A percentile compares a stretch with the other conserved stretches of the same genome.
phyloP scores from a whole-genome alignment of 2,113 vertebrate genomes.

The Rhodinocichla rosea region DNA sequence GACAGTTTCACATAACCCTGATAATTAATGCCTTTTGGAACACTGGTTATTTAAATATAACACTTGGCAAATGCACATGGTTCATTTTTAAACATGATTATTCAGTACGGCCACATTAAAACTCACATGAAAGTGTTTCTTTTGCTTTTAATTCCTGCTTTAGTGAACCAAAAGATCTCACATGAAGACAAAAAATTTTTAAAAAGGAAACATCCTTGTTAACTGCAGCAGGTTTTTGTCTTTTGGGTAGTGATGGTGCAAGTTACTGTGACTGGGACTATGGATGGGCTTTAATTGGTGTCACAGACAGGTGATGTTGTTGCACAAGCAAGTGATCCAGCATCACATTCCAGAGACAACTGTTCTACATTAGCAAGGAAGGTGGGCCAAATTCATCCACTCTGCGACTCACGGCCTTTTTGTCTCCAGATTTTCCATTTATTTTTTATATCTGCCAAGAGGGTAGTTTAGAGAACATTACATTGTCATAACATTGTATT shows the following conservation, averaged over 20 bases:
- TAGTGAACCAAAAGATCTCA: neutral
- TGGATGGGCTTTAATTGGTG: neutral
- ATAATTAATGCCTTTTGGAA: neutral
- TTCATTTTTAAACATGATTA: neutral
- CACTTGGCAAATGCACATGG: neutral
- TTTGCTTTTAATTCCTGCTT: neutral
- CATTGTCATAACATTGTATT: conserved; percentile 53
- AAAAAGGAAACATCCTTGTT: neutral
- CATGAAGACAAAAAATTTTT: neutral
- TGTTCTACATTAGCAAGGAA: fast-evolving
- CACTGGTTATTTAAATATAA: neutral
- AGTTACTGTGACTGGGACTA: neutral
- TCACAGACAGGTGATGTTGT: neutral
- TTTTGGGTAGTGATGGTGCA: neutral
- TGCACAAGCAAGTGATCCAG: neutral
- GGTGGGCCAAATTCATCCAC: neutral
- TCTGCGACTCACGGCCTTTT: neutral
- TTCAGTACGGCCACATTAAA: neutral
- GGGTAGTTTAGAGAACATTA: conserved; percentile 48
- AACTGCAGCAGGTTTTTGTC: neutral
- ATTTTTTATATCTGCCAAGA: conserved; percentile 47
- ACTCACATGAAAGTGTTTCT: neutral
- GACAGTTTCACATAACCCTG: neutral
- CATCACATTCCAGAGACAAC: neutral
- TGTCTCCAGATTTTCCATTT: conserved; percentile 34